Evolutionary conservation across 2,888 invertebrate species (phyloP).

Genomic region (Clitarchus hookeri): DNA sequence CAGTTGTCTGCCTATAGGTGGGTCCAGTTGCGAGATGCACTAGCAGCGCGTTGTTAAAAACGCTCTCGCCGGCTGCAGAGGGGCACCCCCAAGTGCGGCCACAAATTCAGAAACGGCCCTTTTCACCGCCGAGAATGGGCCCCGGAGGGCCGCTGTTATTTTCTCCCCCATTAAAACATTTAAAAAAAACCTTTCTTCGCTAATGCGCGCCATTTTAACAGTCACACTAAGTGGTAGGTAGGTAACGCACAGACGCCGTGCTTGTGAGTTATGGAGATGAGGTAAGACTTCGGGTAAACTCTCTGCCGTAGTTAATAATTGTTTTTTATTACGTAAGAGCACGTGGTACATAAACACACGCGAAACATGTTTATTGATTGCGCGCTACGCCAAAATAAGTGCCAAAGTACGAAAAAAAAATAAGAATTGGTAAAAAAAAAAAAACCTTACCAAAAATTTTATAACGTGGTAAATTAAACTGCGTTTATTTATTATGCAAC

Average conservation of each 20-base stretch:
- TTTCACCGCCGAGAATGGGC: too few relatives aligned
- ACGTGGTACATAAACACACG: too few relatives aligned
- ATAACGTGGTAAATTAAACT: too few relatives aligned
- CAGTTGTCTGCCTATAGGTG: not conserved
- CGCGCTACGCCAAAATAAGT: too few relatives aligned
- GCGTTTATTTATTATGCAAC: too few relatives aligned
- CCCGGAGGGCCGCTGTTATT: slow-evolving; percentile 3
- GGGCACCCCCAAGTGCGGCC: not conserved
- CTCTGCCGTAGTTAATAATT: too few relatives aligned
- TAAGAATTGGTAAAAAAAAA: too few relatives aligned
- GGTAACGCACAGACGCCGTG: not conserved
- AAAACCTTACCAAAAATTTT: too few relatives aligned
- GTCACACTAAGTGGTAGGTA: not conserved
- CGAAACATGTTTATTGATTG: too few relatives aligned
- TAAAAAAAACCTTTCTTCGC: not conserved
- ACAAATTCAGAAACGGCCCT: not conserved
- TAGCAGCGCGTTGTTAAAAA: not conserved
- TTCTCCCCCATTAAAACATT: slow-evolving; percentile 25
- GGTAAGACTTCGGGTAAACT: not conserved
- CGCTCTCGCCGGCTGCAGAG: not conserved
- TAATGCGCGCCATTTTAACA: not conserved
- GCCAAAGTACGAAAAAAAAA: too few relatives aligned
- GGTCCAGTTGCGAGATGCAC: not conserved
- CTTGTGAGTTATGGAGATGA: not conserved
- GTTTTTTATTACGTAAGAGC: too few relatives aligned